phyloP scores from a whole-genome alignment of 2,888 invertebrate species.

The Noctua pronuba region DNA sequence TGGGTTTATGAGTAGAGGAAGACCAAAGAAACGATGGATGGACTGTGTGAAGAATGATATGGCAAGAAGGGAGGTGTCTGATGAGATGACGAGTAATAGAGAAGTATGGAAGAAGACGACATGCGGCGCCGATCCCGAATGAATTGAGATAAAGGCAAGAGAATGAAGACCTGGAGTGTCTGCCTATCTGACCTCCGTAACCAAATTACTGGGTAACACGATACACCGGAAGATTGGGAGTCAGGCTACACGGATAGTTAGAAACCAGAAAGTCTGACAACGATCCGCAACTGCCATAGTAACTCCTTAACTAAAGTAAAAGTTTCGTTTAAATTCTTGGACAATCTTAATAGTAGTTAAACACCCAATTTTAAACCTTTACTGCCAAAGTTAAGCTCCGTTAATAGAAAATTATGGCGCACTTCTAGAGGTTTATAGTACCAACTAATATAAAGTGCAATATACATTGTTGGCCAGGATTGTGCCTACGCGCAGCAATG shows the following conservation, averaged over 20 bases:
- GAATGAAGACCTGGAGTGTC: neutral
- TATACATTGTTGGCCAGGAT: conserved; percentile 36
- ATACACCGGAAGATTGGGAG: neutral
- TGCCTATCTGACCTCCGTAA: neutral
- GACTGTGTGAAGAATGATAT: too few species aligned
- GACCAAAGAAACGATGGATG: too few species aligned
- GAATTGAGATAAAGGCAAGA: too few species aligned
- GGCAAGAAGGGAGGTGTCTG: too few species aligned
- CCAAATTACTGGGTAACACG: neutral
- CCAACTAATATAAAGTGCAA: conserved; percentile 27
- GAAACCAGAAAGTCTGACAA: neutral
- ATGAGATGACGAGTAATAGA: too few species aligned
- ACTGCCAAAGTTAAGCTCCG: conserved; percentile 6
- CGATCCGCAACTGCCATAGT: neutral
- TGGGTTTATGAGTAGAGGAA: too few species aligned
- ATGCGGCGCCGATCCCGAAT: too few species aligned
- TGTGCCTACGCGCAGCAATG: conserved; percentile 43
- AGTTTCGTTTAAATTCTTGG: neutral
- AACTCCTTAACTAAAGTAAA: too few species aligned
- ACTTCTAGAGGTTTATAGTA: conserved; percentile 30
- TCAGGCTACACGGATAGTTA: neutral
- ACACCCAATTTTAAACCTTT: conserved; percentile 26
- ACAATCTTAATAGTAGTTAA: conserved; percentile 18
- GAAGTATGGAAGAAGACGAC: too few species aligned
- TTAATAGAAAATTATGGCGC: conserved; percentile 41